Evolutionary conservation across 2,888 invertebrate species (phyloP).

Genomic region (Leucophenga maculata): DNA sequence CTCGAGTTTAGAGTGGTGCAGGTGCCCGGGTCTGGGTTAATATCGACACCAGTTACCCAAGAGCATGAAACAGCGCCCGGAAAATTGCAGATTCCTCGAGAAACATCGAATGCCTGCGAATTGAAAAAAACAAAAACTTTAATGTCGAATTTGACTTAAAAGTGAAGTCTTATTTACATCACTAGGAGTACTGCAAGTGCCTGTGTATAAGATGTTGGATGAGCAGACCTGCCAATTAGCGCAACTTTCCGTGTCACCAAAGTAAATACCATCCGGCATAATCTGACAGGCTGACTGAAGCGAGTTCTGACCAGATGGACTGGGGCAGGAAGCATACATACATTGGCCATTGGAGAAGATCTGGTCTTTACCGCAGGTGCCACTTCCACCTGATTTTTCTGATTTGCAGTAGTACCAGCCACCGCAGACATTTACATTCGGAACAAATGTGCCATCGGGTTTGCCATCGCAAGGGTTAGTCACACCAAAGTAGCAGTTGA

Average conservation of each 20-base stretch:
- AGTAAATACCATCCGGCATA: slow-evolving; percentile 41
- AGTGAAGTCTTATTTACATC: neutral
- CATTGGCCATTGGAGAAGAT: slow-evolving; percentile 38
- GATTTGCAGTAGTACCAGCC: slow-evolving; percentile 46
- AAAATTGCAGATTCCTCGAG: neutral
- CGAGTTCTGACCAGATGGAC: neutral
- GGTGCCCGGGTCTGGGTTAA: slow-evolving; percentile 24
- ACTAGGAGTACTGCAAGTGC: slow-evolving; percentile 27
- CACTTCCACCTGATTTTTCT: slow-evolving; percentile 25
- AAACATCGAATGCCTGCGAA: neutral
- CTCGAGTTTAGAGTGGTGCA: neutral
- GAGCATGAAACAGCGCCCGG: slow-evolving; percentile 35
- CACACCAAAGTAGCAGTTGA: slow-evolving; percentile 36
- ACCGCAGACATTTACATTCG: slow-evolving; percentile 37
- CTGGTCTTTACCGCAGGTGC: slow-evolving; percentile 37
- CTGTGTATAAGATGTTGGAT: neutral
- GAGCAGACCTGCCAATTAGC: slow-evolving; percentile 36
- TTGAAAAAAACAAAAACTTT: neutral
- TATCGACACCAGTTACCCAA: slow-evolving; percentile 34
- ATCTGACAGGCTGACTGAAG: slow-evolving; percentile 38
- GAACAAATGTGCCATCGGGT: slow-evolving; percentile 31
- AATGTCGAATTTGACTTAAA: neutral
- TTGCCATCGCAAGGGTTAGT: slow-evolving; percentile 38
- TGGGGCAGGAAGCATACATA: slow-evolving; percentile 32
- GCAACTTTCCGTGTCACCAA: slow-evolving; percentile 46